Evolutionary conservation across 2,797 vertebrate species (phyloP), one percentile per base, ranked within the genome.

Genomic region (Premnoplex brunnescens): DNA sequence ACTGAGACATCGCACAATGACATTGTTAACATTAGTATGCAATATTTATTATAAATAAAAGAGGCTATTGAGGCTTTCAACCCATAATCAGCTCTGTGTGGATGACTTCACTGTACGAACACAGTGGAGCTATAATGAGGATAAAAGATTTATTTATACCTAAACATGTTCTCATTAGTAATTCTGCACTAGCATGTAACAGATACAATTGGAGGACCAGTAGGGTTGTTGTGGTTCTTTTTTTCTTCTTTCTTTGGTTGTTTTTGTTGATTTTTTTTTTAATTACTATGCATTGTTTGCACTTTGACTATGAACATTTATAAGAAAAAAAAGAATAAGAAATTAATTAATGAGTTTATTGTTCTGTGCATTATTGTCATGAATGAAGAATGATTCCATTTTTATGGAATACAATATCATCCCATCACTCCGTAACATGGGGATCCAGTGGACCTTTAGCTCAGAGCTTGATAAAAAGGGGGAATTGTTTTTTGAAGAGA

Each of bases 1-100:
- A 93, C 88, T 97, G 91, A 94, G 94, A 76, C 79, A 87, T 86
- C 78, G 88, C 59, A 95, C 77, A 92, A 91, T 79, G 73, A 83
- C 89, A 88, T 86, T 88, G 62, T 79, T 95, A 92, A 91, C 93
- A 91, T 87, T 95, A 96, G 92, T 76, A 85, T 96, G 73, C 73
- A 96, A 93, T 96, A 95, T 97, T 96, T 97, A 96, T 96, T 85
- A 96, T 75, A 97, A 91, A 96, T 94, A 97, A 97, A 97, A 96
- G 89, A 69, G 91, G 48, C 75, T 79, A 97, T 90, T 95, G 92
- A 96, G 74, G 66, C 43, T 87, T 96, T 87, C 91, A 89, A 94
- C 48, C 73, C 81, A 96, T 96, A 94, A 91, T 74, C 69, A 89
- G 90, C 78, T 92, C 91, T 87, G 74, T 87, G 85, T 93, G 85